These are phyloP conservation scores for Tricholaema leucomelas DNA, from an alignment of 2,113 vertebrate genomes.

Conservation along the genomic window DNA sequence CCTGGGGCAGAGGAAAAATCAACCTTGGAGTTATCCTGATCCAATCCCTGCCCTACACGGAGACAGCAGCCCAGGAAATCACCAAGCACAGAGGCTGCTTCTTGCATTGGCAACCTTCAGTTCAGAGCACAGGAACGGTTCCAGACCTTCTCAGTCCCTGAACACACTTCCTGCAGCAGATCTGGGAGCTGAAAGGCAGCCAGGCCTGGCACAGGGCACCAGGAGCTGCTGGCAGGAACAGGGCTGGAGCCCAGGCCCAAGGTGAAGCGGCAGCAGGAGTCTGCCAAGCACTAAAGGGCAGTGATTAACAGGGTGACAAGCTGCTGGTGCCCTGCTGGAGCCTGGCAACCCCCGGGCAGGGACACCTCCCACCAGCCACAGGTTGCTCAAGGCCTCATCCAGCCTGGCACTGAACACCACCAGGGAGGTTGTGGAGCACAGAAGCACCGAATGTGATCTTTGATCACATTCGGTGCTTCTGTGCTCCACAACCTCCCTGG, in stretches of 20 bases:
- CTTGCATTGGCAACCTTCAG: neutral
- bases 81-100: neutral
- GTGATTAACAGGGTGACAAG: neutral
- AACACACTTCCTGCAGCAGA: neutral
- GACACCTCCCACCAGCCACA: too few species aligned
- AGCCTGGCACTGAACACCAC: too few species aligned
- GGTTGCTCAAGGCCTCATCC: too few species aligned
- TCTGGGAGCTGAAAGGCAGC: neutral
- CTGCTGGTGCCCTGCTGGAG: neutral
- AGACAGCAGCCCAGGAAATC: neutral
- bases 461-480: too few species aligned
- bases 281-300: neutral
- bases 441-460: too few species aligned
- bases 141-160: neutral
- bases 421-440: too few species aligned
- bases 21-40: neutral
- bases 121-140: neutral
- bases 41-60: neutral
- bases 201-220: constrained; percentile 1
- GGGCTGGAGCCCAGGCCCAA: neutral
- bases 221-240: neutral
- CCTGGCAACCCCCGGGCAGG: neutral
- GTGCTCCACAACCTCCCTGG: too few species aligned
- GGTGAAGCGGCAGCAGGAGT: neutral
- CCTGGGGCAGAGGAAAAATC: neutral